These are phyloP conservation scores for Mesitornis unicolor DNA, from an alignment of 2,113 vertebrate species.

Conservation along the genomic window DNA sequence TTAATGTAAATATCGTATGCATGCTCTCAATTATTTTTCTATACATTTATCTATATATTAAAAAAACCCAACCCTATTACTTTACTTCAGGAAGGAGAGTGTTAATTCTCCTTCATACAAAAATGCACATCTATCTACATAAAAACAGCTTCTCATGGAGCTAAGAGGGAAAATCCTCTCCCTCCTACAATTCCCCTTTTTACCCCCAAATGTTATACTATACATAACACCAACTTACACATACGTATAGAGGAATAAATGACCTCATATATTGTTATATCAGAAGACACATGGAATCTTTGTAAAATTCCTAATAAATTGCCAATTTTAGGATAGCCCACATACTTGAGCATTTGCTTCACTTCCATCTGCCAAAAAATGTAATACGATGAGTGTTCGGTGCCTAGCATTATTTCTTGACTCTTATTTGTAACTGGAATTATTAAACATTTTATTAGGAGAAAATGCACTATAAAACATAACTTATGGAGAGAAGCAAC, in stretches of 20 bases:
- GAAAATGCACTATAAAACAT: neutral
- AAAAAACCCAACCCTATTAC: neutral
- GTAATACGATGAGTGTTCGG: neutral
- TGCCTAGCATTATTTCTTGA: neutral
- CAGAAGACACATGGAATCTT: neutral
- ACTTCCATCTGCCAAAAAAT: slow-evolving; percentile 24
- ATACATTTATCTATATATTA: neutral
- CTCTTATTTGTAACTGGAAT: neutral
- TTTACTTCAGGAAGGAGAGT: neutral
- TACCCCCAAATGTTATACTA: neutral
- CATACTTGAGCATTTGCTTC: slow-evolving; percentile 17
- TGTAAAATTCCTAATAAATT: slow-evolving; percentile 11
- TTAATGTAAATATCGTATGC: neutral
- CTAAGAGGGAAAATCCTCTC: neutral
- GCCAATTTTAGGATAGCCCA: slow-evolving; percentile 9
- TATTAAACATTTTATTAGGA: neutral
- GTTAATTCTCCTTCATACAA: neutral
- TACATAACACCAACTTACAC: neutral
- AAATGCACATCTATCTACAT: neutral
- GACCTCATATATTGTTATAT: neutral
- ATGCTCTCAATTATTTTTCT: neutral
- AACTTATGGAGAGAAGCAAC: neutral
- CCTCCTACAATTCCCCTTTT: neutral
- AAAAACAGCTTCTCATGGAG: neutral
- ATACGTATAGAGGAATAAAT: neutral